Conservation (phyloP, 2,888 invertebrate genomes). For the Arrhopalites spinosus region DNA sequence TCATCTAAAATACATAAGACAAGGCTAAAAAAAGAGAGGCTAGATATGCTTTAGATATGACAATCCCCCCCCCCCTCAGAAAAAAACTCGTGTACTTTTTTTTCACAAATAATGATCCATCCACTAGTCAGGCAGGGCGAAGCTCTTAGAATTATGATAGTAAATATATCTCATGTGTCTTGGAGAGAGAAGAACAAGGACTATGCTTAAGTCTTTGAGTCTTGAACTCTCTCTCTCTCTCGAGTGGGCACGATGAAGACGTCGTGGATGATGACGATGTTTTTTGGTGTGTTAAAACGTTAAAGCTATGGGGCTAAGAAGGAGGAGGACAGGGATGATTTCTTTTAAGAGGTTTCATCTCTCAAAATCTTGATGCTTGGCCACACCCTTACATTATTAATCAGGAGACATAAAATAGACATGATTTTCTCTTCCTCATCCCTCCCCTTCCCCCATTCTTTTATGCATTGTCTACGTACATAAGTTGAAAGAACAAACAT, state of each 20-base stretch:
- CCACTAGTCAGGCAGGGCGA: constrained; percentile 8
- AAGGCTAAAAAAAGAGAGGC: neutral
- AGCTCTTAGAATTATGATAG: constrained; percentile 24
- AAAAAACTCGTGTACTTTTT: neutral
- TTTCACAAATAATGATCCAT: constrained; percentile 31
- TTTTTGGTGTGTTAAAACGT: too few relatives aligned
- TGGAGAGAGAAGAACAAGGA: neutral
- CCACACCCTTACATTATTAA: constrained; percentile 33
- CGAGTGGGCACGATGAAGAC: neutral
- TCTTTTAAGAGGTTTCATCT: constrained; percentile 24
- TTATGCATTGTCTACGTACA: neutral
- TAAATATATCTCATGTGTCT: constrained; percentile 28
- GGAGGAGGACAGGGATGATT: constrained; percentile 26
- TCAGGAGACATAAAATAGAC: constrained; percentile 18
- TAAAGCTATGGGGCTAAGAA: neutral
- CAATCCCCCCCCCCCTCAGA: too few relatives aligned
- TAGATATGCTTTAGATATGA: too few relatives aligned
- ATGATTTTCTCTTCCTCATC: constrained; percentile 9
- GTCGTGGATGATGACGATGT: constrained; percentile 1
- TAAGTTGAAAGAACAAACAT: neutral
- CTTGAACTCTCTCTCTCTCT: neutral
- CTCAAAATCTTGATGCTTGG: constrained; percentile 28
- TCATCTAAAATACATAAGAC: constrained; percentile 2
- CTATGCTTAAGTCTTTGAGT: constrained; percentile 2
- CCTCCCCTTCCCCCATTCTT: neutral